Conservation (phyloP, 1,140 invertebrate species). For the Lordiphosa stackelbergi region DNA sequence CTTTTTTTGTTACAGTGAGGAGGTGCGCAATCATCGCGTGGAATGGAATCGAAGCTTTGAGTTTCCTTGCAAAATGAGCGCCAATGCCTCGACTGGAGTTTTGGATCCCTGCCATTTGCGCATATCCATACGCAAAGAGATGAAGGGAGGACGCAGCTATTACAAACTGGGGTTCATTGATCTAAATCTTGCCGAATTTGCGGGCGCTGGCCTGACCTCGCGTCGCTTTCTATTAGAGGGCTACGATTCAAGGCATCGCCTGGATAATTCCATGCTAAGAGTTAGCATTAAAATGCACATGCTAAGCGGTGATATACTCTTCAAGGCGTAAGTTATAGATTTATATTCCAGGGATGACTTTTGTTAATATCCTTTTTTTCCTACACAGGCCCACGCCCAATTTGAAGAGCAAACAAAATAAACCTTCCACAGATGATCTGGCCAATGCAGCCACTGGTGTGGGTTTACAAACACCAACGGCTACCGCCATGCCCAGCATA, state of each 20-base stretch:
- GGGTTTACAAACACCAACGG: conserved; percentile 71
- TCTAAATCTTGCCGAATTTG: conserved; percentile 96
- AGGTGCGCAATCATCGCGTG: conserved; percentile 94
- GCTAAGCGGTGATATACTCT: conserved; percentile 95
- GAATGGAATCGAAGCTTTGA: conserved; percentile 93
- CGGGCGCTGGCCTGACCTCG: conserved; percentile 91
- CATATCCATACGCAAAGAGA: conserved; percentile 96
- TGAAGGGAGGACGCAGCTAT: conserved; percentile 91
- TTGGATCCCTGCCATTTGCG: conserved; percentile 94
- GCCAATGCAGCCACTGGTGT: conserved; percentile 71
- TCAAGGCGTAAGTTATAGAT: conserved; percentile 98
- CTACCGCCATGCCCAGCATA: conserved; percentile 55
- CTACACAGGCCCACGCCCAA: conserved; percentile 82
- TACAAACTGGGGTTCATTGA: conserved; percentile 98
- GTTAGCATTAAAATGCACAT: conserved; percentile 95
- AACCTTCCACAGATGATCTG: conserved; percentile 72
- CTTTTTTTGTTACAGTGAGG: conserved; percentile 83
- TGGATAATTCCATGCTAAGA: conserved; percentile 96
- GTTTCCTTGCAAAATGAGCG: conserved; percentile 97
- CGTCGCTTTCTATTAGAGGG: conserved; percentile 94
- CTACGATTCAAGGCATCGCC: conserved; percentile 92
- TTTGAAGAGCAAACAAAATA: conserved; percentile 81
- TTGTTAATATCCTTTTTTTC: conserved; percentile 11
- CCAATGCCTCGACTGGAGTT: conserved; percentile 94
- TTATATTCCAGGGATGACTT: too few species aligned